Evolutionary conservation across 2,113 vertebrate species (phyloP).

Genomic region (Balaenoptera acutorostrata): DNA sequence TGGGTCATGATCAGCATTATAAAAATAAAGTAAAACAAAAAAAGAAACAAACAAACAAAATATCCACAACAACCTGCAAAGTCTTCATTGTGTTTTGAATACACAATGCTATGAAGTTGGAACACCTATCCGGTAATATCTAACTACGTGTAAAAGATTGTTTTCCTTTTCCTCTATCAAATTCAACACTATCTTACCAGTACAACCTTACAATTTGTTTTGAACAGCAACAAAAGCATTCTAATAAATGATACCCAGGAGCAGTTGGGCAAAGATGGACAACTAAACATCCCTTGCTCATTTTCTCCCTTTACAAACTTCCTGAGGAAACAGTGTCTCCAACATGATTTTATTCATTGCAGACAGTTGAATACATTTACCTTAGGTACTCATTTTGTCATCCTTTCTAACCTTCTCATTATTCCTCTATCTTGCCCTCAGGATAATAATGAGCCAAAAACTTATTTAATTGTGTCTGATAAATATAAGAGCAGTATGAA

Average conservation of each 20-base stretch:
- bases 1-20: background rate
- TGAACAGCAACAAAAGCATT: background rate
- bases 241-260: background rate
- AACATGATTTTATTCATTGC: background rate
- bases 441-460: constrained; percentile 34
- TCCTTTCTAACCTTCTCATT: constrained; percentile 56
- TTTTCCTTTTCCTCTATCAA: background rate
- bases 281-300: background rate
- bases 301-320: background rate
- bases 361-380: constrained; percentile 46
- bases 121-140: background rate
- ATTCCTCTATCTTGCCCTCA: constrained; percentile 41
- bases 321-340: background rate
- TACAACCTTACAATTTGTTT: background rate
- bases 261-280: background rate
- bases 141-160: background rate
- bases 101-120: background rate
- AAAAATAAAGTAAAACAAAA: background rate
- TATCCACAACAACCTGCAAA: background rate
- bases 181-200: background rate
- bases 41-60: background rate
- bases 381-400: background rate
- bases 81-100: background rate
- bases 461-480: constrained; percentile 21
- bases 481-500: background rate